phyloP scores from a whole-genome alignment of 2,888 invertebrate genomes.

The Tachina grossa region DNA sequence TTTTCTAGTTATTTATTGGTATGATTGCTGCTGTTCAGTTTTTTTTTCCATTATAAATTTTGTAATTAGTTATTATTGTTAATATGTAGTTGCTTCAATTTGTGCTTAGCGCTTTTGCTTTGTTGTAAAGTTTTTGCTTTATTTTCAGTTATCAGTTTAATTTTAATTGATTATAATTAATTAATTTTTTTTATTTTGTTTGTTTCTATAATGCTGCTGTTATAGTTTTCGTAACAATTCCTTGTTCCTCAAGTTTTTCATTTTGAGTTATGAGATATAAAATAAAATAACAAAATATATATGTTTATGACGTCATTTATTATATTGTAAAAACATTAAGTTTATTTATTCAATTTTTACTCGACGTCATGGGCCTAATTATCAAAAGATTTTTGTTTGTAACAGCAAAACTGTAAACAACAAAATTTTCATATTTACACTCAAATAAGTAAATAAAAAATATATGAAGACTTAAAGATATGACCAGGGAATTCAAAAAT shows the following conservation, averaged over 20 bases:
- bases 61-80: slow-evolving; percentile 25
- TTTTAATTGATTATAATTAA: slow-evolving; percentile 57
- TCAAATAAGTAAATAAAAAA: neutral
- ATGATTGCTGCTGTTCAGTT: neutral
- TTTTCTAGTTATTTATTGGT: neutral
- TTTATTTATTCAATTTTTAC: slow-evolving; percentile 5
- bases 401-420: neutral
- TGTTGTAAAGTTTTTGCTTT: slow-evolving; percentile 1
- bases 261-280: neutral
- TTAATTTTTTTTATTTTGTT: neutral
- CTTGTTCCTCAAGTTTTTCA: neutral
- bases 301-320: slow-evolving; percentile 42
- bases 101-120: slow-evolving; percentile 28
- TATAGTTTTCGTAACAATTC: slow-evolving; percentile 10
- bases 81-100: slow-evolving; percentile 37
- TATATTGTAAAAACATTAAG: slow-evolving; percentile 34
- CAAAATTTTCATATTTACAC: neutral
- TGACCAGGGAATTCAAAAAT: too few relatives aligned
- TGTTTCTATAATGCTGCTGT: neutral
- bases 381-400: slow-evolving; percentile 14
- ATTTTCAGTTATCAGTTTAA: slow-evolving; percentile 20
- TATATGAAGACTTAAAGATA: neutral
- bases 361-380: slow-evolving; percentile 45
- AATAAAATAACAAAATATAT: neutral
- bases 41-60: slow-evolving; percentile 40